Conservation (phyloP, 2,113 vertebrate species). For the Mirza zaza region DNA sequence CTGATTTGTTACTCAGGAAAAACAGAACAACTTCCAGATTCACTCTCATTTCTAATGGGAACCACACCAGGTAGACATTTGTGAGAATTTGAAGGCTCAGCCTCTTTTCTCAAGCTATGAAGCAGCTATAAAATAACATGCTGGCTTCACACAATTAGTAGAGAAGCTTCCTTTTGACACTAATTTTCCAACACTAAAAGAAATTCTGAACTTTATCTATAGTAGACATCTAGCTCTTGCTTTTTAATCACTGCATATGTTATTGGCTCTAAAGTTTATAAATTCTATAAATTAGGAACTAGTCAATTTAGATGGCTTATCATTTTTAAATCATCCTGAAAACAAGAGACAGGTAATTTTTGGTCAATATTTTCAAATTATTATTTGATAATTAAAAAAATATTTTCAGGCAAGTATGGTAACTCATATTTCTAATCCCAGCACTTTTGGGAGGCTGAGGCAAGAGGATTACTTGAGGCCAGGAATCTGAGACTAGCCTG, state of each 20-base stretch:
- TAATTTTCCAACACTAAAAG: constrained; percentile 18
- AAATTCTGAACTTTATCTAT: neutral
- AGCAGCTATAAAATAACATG: neutral
- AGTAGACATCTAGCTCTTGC: neutral
- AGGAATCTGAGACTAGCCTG: too few species aligned
- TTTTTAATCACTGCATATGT: neutral
- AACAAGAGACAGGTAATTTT: neutral
- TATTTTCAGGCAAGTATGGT: neutral
- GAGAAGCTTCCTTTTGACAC: neutral
- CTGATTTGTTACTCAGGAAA: neutral
- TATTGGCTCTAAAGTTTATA: neutral
- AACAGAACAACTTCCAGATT: neutral
- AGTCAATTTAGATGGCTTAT: neutral
- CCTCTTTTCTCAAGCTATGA: neutral
- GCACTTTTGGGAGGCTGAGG: too few species aligned
- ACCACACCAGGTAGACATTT: too few species aligned
- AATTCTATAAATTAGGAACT: neutral
- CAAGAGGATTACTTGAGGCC: too few species aligned
- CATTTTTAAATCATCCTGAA: neutral
- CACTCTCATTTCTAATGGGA: neutral
- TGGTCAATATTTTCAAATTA: neutral
- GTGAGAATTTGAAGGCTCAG: neutral
- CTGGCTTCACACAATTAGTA: neutral
- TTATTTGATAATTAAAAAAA: neutral
- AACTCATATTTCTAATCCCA: too few species aligned